phyloP scores from a whole-genome alignment of 2,113 vertebrate species.

The Colistium nudipinnis region DNA sequence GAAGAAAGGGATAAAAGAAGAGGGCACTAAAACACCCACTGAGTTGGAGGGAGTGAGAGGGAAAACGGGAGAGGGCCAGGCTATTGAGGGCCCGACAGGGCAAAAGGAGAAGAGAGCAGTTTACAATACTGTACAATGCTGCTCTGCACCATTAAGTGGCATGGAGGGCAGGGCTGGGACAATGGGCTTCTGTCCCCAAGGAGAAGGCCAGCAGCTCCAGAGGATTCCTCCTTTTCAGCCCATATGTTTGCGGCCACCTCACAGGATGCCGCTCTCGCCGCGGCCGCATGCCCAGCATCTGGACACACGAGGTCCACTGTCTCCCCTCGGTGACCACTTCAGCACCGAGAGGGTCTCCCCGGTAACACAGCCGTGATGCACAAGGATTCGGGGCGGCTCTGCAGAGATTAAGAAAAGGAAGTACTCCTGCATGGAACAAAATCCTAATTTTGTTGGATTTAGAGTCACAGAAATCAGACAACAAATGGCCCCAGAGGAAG shows the following conservation, averaged over 20 bases:
- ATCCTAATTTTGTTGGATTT: constrained; percentile 71
- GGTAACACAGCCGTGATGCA: constrained; percentile 65
- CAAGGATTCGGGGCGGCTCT: constrained; percentile 61
- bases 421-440: constrained; percentile 61
- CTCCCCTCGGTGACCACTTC: constrained; percentile 62
- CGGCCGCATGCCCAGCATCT: constrained; percentile 84
- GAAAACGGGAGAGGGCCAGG: constrained; percentile 68
- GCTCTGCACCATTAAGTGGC: constrained; percentile 83
- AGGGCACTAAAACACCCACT: constrained; percentile 81
- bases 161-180: constrained; percentile 75
- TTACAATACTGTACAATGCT: constrained; percentile 87
- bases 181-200: constrained; percentile 71
- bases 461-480: constrained; percentile 34
- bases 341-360: constrained; percentile 66
- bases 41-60: constrained; percentile 73
- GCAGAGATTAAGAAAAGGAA: constrained; percentile 76
- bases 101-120: constrained; percentile 78
- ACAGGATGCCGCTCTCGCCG: constrained; percentile 71
- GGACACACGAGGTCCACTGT: constrained; percentile 78
- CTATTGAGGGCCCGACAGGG: constrained; percentile 74
- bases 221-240: constrained; percentile 76
- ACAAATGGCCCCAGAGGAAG: constrained; percentile 12
- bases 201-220: constrained; percentile 68
- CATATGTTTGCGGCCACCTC: constrained; percentile 81
- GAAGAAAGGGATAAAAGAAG: constrained; percentile 78